Percentiles rank a stretch among this genome's conserved stretches.
phyloP scores from a whole-genome alignment of 1,140 invertebrate species.

The Aphis gossypii region DNA sequence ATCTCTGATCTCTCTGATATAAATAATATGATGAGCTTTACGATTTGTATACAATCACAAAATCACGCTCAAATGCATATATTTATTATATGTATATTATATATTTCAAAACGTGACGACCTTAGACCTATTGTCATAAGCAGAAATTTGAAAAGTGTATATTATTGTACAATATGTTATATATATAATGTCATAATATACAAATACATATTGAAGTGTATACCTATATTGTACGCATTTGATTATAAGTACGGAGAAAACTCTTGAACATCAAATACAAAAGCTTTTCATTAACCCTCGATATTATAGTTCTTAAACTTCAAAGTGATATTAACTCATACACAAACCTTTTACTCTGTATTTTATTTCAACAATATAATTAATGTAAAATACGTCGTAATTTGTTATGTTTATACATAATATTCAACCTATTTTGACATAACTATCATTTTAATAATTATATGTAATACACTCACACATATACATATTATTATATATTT shows the following conservation, averaged over 20 bases:
- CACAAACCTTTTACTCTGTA: background rate
- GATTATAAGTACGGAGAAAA: background rate
- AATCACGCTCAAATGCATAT: background rate
- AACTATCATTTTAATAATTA: background rate
- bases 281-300: background rate
- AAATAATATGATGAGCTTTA: no score
- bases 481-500: no score
- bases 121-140: background rate
- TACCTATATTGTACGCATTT: background rate
- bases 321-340: constrained; percentile 13
- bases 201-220: background rate
- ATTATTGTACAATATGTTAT: background rate
- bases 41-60: background rate
- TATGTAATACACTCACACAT: background rate
- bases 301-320: background rate
- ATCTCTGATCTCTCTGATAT: no score
- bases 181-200: background rate
- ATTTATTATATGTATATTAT: no score
- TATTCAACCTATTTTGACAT: background rate
- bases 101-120: no score
- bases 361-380: background rate
- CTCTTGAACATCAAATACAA: background rate
- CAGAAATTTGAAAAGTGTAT: background rate
- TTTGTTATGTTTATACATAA: background rate
- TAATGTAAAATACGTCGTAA: no score